A percentile compares a stretch with the other conserved stretches of the same genome.
Conservation (phyloP, 2,797 vertebrate species). For the Spizella passerina region DNA sequence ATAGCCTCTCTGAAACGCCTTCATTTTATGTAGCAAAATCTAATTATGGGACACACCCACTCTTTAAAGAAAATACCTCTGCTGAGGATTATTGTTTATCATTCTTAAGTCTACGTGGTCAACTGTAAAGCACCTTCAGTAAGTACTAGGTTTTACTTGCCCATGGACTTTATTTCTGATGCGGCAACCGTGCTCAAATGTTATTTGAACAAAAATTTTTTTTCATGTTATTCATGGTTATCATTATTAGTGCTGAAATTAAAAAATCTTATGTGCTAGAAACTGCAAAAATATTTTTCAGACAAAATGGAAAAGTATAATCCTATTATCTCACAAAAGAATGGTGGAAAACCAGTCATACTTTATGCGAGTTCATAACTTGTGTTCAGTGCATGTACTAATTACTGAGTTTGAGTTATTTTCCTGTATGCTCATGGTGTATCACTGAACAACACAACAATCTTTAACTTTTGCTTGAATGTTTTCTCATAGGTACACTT, state of each 20-base stretch:
- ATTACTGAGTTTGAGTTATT: background rate
- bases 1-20: background rate
- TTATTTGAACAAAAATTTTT: background rate
- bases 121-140: background rate
- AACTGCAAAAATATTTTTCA: background rate
- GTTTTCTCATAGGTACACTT: slow-evolving; percentile 83
- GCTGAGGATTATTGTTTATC: background rate
- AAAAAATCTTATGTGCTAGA: background rate
- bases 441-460: background rate
- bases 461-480: background rate
- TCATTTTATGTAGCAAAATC: background rate
- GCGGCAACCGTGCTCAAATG: background rate
- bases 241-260: background rate
- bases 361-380: background rate
- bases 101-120: background rate
- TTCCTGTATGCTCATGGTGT: background rate
- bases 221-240: background rate
- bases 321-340: background rate
- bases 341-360: background rate
- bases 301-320: background rate
- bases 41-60: background rate
- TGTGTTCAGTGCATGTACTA: background rate
- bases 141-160: background rate
- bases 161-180: background rate
- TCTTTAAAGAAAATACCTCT: background rate